Evolutionary conservation across 37 sponge, comb jelly and placozoan species (phyloP), one percentile per base, ranked within the genome.

Genomic region (Aphrocallistes beatrix): DNA sequence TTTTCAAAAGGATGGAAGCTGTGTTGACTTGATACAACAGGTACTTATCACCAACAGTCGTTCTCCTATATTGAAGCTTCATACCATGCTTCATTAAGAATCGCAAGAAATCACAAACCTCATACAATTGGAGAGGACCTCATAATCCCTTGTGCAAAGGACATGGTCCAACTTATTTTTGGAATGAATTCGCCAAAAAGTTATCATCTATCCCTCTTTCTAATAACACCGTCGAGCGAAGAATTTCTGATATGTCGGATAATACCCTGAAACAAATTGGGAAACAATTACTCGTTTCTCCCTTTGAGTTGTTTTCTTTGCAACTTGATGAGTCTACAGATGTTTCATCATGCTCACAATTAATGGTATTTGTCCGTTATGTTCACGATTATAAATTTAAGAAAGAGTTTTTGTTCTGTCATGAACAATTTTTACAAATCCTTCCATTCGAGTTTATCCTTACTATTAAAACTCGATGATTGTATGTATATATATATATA

Each of bases 1-100:
- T 60, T 42, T 60, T 60, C 75, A 60, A 60, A 60, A 60, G 75
- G 75, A 60, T 60, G 75, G 75, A 60, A 60, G n/a, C 8, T 60
- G 75, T 3, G 17, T 60, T 60, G 75, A 60, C 75, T 60, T 3
- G 75, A 60, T 60, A 60, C 75, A 60, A 60, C 75, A 60, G 75
- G 75, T 28, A 13, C 21, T 13, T 60, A 60, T 19, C 75, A 60
- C 6, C 75, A 60, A 60, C 75, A 60, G 34, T 60, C 75, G 21
- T 19, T 60, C 75, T 3, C 34, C 1, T 60, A 30, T 60, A 60
- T 60, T 60, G 75, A 60, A 60, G 75, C 75, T 60, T 60, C 75
- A 13, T 60, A 3, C 17, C 17, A 25, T 60, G 75, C n/a, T 32
- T 60, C 45, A 25, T 13, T 60, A 60, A 60, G 75, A 60, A 60